phyloP scores from a whole-genome alignment of 2,797 vertebrate species.

The Urocyon cinereoargenteus region DNA sequence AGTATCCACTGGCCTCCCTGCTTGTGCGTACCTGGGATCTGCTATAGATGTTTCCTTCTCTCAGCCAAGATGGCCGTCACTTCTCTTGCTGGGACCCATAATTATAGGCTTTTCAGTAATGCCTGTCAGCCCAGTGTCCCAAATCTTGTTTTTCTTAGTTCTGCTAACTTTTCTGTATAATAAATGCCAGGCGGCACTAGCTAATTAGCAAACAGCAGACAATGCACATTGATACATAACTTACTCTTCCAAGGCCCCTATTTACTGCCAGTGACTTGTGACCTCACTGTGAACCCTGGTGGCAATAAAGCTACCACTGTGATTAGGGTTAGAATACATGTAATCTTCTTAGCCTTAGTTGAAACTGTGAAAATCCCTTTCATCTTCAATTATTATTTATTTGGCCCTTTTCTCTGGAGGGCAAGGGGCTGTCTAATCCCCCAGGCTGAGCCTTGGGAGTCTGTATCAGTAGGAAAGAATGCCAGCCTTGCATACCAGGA shows the following conservation, averaged over 20 bases:
- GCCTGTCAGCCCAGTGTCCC: not conserved
- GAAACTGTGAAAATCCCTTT: constrained; percentile 82
- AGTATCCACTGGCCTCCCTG: not conserved
- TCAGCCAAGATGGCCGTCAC: not conserved
- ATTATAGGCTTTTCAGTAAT: constrained; percentile 50
- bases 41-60: not conserved
- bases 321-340: constrained; percentile 71
- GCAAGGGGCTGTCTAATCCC: constrained; percentile 70
- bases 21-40: not conserved
- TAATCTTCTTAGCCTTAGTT: constrained; percentile 79
- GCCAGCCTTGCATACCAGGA: constrained; percentile 58
- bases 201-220: constrained; percentile 68
- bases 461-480: constrained; percentile 64
- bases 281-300: constrained; percentile 76
- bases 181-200: constrained; percentile 52
- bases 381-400: constrained; percentile 82
- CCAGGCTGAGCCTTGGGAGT: constrained; percentile 44
- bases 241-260: constrained; percentile 34
- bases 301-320: constrained; percentile 68
- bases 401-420: constrained; percentile 68
- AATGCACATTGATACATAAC: not conserved
- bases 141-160: constrained; percentile 55
- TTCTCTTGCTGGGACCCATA: not conserved
- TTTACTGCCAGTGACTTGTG: constrained; percentile 72
- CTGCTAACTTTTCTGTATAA: constrained; percentile 58